Percentiles rank a stretch among this genome's conserved stretches.
Evolutionary conservation across 1,140 invertebrate genomes (phyloP).

Genomic region (Phocides pigmalion): DNA sequence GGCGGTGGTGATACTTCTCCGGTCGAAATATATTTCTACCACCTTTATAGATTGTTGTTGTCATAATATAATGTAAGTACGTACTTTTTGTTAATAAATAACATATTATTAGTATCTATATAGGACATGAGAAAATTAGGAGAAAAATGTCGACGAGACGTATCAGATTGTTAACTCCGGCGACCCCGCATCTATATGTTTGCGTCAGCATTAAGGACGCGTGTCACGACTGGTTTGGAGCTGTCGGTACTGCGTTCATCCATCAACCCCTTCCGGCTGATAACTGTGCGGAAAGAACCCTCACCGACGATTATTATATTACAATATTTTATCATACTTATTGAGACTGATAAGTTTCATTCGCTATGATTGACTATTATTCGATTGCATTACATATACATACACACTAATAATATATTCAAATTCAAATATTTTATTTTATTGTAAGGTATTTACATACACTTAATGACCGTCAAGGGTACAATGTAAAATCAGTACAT

Average conservation of each 20-base stretch:
- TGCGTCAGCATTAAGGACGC: slow-evolving; percentile 62
- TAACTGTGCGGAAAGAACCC: slow-evolving; percentile 12
- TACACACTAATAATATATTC: no score
- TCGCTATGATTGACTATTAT: neutral
- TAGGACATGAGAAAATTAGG: slow-evolving; percentile 2
- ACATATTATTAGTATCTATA: no score
- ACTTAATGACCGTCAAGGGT: no score
- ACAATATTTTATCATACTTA: neutral
- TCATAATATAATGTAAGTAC: no score
- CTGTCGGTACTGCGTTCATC: slow-evolving; percentile 62
- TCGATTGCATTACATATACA: no score
- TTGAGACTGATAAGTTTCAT: neutral
- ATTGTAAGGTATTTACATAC: no score
- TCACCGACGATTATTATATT: slow-evolving; percentile 14
- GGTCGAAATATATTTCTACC: no score
- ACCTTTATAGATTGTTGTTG: no score
- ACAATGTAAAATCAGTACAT: no score
- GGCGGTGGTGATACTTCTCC: no score
- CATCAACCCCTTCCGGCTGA: slow-evolving; percentile 57
- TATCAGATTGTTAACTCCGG: slow-evolving; percentile 39
- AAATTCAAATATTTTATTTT: no score
- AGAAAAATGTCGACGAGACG: slow-evolving; percentile 30
- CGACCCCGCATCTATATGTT: slow-evolving; percentile 44
- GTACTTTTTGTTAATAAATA: no score
- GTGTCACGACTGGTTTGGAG: slow-evolving; percentile 56